Base-by-base conservation (phyloP, 2,113 vertebrate genomes). In the Podarcis cretensis region DNA sequence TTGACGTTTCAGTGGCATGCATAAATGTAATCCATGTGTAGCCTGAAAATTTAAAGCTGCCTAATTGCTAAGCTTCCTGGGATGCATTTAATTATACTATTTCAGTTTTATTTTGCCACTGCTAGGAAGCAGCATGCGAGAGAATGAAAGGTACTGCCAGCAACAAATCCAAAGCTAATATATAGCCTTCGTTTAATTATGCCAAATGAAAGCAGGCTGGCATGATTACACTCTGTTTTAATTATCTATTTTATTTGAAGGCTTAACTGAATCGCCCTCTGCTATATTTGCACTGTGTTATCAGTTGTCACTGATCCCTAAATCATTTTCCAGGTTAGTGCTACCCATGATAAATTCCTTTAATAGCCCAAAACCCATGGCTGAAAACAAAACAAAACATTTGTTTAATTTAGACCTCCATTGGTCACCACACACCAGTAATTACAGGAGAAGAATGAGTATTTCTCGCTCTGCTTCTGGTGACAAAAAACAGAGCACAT, bases 61-160 rank as follows among this genome's bases (percentile, higher is more conserved):
- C 65, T 59, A 86, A 85, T 85, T 94, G 1, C 35, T 63, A 89
- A 63, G 48, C 89, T 89, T 85, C 35, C 91, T 12, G 4, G 87
- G 23, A 80, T 1, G 87, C 20, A 40, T 85, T 93, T 88, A 89
- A 92, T 92, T 90, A 71, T 25, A 81, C n/a, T 4, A 27, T 59
- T 85, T 76, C 3, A 48, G 76, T 90, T 8, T 16, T 54, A 54
- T 54, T 54, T 25, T 87, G 30, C n/a, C 30, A 54, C 21, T 80
- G 12, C 30, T 63, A 27, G 66, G 30, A 48, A 78, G 74, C 87
- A 18, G 68, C 65, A 14, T 59, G 12, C 14, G 76, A 13, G 57
- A 84, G 89, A 89, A 89, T 84, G 8, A 89, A 92, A 77, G 85
- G 3, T 5, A 71, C 20, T 12, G 88, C 57, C 81, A 89, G 63